phyloP scores from a whole-genome alignment of 2,797 vertebrate species.

The Melanotaenia trifasciata region DNA sequence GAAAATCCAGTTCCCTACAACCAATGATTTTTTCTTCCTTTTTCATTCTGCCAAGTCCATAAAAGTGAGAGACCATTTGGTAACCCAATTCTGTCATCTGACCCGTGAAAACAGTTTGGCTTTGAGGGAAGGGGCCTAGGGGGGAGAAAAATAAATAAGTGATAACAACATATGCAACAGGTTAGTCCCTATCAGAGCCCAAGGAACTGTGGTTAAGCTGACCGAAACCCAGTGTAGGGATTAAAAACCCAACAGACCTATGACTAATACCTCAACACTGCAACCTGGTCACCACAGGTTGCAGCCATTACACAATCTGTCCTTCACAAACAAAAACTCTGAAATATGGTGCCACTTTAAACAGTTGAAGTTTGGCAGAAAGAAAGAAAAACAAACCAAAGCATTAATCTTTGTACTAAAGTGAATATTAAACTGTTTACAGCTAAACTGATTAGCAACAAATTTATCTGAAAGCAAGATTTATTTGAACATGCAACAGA shows the following conservation, averaged over 20 bases:
- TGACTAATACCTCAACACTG: conserved; percentile 32
- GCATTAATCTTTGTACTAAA: too few relatives aligned
- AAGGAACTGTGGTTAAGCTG: conserved; percentile 45
- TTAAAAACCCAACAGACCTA: conserved; percentile 50
- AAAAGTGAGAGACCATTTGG: conserved; percentile 45
- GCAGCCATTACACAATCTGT: conserved; percentile 22
- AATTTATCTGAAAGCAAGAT: neutral
- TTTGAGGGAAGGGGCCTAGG: conserved; percentile 32
- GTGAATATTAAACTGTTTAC: too few relatives aligned
- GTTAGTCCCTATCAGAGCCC: conserved; percentile 33
- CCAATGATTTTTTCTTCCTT: conserved; percentile 6
- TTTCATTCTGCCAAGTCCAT: conserved; percentile 42
- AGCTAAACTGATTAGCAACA: neutral
- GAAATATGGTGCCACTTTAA: conserved; percentile 19
- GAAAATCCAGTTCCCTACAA: conserved; percentile 26
- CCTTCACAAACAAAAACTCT: conserved; percentile 28
- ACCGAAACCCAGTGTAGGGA: conserved; percentile 20
- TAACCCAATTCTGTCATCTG: conserved; percentile 41
- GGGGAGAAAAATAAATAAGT: conserved; percentile 50
- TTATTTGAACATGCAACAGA: neutral
- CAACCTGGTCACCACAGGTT: conserved; percentile 36
- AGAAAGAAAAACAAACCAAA: too few relatives aligned
- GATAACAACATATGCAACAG: conserved; percentile 52
- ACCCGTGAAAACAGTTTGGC: conserved; percentile 65
- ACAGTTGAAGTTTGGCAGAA: too few relatives aligned